Evolutionary conservation across 2,797 vertebrate species (phyloP).

Genomic region (Pelodytes ibericus): DNA sequence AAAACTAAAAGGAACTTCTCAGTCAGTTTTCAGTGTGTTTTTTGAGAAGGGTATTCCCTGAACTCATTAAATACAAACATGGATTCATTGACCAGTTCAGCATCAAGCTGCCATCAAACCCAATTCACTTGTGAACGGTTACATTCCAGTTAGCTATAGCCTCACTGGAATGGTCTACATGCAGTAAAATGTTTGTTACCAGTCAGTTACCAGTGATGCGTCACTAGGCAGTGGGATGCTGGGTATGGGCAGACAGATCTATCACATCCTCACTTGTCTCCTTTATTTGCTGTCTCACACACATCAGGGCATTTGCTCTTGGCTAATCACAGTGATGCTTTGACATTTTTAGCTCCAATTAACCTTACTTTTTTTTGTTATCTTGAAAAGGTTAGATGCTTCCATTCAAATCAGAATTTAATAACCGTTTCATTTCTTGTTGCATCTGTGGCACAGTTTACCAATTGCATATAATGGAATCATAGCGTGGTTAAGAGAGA

Average conservation of each 20-base stretch:
- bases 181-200: no score
- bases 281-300: constrained; percentile 32
- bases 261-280: constrained; percentile 45
- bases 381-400: constrained; percentile 40
- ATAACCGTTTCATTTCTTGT: constrained; percentile 5
- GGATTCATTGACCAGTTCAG: constrained; percentile 96
- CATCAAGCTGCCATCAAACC: no score
- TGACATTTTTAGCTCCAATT: constrained; percentile 89
- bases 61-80: constrained; percentile 93
- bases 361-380: constrained; percentile 77
- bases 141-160: no score
- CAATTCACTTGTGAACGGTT: no score
- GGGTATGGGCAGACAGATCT: neutral
- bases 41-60: constrained; percentile 88
- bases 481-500: no score
- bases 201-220: neutral
- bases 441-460: neutral
- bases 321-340: constrained; percentile 83
- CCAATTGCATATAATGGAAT: no score
- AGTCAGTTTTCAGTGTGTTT: constrained; percentile 85
- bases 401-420: constrained; percentile 7
- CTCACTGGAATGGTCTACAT: no score
- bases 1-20: no score
- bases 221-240: neutral
- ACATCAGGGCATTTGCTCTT: constrained; percentile 77